Evolutionary conservation across 2,888 invertebrate species (phyloP), one percentile per base, ranked within the genome.

Genomic region (Himalopsyche anomala): DNA sequence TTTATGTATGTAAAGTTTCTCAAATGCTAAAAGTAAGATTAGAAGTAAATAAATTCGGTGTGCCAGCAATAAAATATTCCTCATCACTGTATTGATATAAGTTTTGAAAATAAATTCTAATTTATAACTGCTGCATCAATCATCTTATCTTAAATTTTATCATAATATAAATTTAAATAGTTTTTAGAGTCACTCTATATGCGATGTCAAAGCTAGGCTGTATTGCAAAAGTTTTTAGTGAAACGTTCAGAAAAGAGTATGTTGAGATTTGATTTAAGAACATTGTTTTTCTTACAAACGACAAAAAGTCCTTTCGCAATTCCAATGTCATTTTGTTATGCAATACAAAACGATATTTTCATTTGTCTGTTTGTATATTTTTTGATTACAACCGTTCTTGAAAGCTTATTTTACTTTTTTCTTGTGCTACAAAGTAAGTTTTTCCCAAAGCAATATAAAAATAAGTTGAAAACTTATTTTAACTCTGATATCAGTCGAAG

Each of bases 291-390:
- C 28, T 42, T 19, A 40, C 15, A 19, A 36, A 36, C 15, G 19
- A 8, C n/a, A 62, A 62, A 62, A 45, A 28, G 69, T 36, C 74
- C 40, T 69, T 80, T 80, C 40, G 74, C 62, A 62, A 62, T 84
- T 36, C 80, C 38, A 28, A 54, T 40, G 55, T 28, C 40, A 83
- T 40, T 40, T 51, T 12, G 54, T 69, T 84, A 19, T 74, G 38
- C 56, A 56, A 36, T 69, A 56, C 74, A 54, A 85, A 82, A 82
- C 82, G 82, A 82, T 82, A 85, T 85, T 84, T 85, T 85, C 85
- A 85, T 85, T 82, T 85, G 85, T 40, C 36, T 79, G 55, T 54
- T 51, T 74, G 55, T 69, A 69, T 69, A 82, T 74, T 85, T 85
- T 28, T 82, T 82, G 82, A 85, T 62, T 74, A 82, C 82, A 69